Evolutionary conservation across 2,888 invertebrate genomes (phyloP).

Genomic region (Drosophila recens): DNA sequence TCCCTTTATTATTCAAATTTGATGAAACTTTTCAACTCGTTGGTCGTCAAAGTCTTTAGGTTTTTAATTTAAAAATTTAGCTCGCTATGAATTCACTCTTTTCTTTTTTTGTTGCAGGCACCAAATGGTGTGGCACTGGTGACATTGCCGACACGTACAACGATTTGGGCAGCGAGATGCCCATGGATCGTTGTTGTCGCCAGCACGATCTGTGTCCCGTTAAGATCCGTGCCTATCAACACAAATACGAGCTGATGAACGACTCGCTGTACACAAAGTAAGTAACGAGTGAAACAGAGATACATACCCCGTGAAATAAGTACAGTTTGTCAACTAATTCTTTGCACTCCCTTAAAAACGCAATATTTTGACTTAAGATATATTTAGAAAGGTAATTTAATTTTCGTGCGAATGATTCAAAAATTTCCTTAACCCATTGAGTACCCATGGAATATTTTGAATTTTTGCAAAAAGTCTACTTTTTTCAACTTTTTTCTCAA

Average conservation of each 20-base stretch:
- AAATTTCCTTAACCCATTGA: too few relatives aligned
- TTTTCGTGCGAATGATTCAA: too few relatives aligned
- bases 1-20: too few relatives aligned
- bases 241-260: constrained; percentile 93
- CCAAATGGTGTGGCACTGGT: constrained; percentile 97
- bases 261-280: constrained; percentile 93
- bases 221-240: constrained; percentile 87
- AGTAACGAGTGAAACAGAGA: constrained; percentile 59
- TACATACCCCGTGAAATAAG: too few relatives aligned
- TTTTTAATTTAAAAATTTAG: too few relatives aligned
- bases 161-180: constrained; percentile 91
- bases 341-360: too few relatives aligned
- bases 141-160: constrained; percentile 93
- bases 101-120: constrained; percentile 87
- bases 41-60: neutral
- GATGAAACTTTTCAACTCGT: neutral
- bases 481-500: too few relatives aligned
- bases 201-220: constrained; percentile 96
- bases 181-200: constrained; percentile 94
- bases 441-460: too few relatives aligned
- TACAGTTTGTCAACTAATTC: too few relatives aligned
- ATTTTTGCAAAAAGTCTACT: too few relatives aligned
- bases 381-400: too few relatives aligned
- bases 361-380: too few relatives aligned
- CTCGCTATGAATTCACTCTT: neutral